Conservation (phyloP, 1,140 invertebrate genomes). For the Oreohelix idahoensis region DNA sequence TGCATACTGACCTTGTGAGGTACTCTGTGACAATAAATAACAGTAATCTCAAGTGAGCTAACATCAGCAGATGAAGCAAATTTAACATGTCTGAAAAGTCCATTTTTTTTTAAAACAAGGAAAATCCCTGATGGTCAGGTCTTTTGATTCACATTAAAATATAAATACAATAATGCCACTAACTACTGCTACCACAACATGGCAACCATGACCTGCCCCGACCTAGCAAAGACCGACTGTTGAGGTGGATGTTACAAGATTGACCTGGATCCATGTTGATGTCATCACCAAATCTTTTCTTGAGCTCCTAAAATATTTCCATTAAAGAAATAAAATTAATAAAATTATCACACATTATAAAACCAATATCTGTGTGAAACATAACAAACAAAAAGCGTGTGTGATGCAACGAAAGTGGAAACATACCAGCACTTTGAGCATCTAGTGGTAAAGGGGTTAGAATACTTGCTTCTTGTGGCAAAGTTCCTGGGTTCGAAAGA, state of each 20-base stretch:
- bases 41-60: background rate
- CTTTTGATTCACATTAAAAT: background rate
- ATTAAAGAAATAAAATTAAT: too few species aligned
- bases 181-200: constrained; percentile 41
- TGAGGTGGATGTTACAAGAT: constrained; percentile 52
- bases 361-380: too few species aligned
- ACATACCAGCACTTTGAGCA: too few species aligned
- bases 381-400: too few species aligned
- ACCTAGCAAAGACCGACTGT: constrained; percentile 51
- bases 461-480: too few species aligned
- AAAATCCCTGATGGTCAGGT: background rate
- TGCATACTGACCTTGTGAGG: constrained; percentile 3
- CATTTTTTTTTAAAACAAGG: background rate
- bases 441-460: too few species aligned
- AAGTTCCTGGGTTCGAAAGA: too few species aligned
- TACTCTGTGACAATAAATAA: background rate
- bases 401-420: too few species aligned
- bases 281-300: constrained; percentile 62
- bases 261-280: constrained; percentile 46
- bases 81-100: background rate
- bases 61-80: background rate
- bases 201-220: constrained; percentile 46
- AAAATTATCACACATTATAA: too few species aligned
- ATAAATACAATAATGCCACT: background rate
- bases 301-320: constrained; percentile 58